phyloP scores from a whole-genome alignment of 2,888 invertebrate genomes.

The Coelinius sp. region DNA sequence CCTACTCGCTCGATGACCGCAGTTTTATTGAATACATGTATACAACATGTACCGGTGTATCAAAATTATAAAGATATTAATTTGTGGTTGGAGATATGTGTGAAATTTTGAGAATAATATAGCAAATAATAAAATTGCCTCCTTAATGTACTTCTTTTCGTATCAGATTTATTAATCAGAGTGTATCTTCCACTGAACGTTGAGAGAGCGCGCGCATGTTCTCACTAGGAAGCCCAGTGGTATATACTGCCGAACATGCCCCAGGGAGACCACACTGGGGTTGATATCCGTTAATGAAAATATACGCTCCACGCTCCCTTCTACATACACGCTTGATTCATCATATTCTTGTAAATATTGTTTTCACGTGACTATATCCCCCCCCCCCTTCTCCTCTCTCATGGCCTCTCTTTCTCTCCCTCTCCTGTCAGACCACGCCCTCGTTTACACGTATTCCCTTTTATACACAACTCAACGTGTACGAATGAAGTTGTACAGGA shows the following conservation, averaged over 20 bases:
- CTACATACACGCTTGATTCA: constrained; percentile 37
- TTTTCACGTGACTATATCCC: constrained; percentile 29
- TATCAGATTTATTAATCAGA: constrained; percentile 26
- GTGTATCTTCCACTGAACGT: not conserved
- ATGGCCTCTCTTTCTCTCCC: constrained; percentile 4
- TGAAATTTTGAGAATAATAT: constrained; percentile 11
- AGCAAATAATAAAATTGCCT: not conserved
- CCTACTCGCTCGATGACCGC: not conserved
- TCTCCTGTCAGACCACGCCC: constrained; percentile 30
- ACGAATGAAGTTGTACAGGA: not conserved
- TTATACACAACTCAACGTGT: not conserved
- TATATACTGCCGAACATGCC: constrained; percentile 45
- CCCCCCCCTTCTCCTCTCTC: constrained; percentile 18
- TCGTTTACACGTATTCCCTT: constrained; percentile 16
- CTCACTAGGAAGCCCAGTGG: constrained; percentile 29
- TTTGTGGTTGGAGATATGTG: too few relatives aligned
- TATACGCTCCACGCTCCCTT: constrained; percentile 47
- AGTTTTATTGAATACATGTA: too few relatives aligned
- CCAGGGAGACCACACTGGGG: constrained; percentile 46
- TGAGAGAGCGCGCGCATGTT: constrained; percentile 37
- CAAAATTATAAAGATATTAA: too few relatives aligned
- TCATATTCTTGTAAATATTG: constrained; percentile 42
- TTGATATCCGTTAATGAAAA: constrained; percentile 55
- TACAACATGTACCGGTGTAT: too few relatives aligned
- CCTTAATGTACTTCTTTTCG: not conserved